A percentile compares a stretch with the other conserved stretches of the same genome.
Evolutionary conservation across 2,113 vertebrate species (phyloP).

Genomic region (human): DNA sequence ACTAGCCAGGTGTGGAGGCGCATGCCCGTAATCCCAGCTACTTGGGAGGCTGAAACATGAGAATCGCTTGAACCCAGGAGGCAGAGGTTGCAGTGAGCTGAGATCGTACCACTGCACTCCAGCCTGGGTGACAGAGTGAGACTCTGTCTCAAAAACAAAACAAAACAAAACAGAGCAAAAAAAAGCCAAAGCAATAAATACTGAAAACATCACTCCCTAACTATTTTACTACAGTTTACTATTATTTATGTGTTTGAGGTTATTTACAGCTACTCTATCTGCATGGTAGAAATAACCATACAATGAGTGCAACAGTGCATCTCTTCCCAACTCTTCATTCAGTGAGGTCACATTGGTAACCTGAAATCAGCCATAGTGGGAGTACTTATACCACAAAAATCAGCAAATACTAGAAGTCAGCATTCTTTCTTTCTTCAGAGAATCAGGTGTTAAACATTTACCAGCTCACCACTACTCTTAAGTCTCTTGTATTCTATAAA

Average conservation of each 20-base stretch:
- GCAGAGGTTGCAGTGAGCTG: neutral
- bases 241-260: constrained; percentile 1
- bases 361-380: neutral
- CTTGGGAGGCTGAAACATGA: neutral
- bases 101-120: neutral
- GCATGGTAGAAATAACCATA: neutral
- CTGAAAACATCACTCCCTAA: neutral
- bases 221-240: neutral
- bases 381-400: constrained; percentile 5
- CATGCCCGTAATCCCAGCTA: neutral
- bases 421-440: neutral
- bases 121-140: neutral
- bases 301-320: neutral
- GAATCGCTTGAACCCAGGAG: neutral
- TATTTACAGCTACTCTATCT: neutral
- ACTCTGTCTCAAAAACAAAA: neutral
- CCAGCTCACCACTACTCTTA: neutral
- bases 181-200: neutral
- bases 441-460: constrained; percentile 11
- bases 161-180: too few relatives aligned
- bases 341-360: neutral
- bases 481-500: neutral
- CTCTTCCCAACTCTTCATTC: neutral
- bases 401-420: neutral
- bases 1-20: too few relatives aligned